A percentile compares a stretch with the other conserved stretches of the same genome.
Conservation (phyloP, 1,140 invertebrate species). For the Drosophila seguyi region DNA sequence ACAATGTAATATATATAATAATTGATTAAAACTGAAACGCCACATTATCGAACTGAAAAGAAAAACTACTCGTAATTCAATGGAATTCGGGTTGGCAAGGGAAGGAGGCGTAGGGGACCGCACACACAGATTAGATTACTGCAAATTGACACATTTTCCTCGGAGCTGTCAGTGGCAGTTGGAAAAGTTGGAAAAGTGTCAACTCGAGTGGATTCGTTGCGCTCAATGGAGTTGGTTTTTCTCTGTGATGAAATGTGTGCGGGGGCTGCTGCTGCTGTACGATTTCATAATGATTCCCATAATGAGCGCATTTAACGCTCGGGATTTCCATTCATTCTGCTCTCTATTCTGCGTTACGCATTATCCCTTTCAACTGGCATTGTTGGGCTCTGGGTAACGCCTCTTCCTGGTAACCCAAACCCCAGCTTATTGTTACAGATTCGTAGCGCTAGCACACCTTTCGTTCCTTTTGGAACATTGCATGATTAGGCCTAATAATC, state of each 20-base stretch:
- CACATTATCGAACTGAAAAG: slow-evolving; percentile 50
- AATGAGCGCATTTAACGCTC: slow-evolving; percentile 42
- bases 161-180: slow-evolving; percentile 47
- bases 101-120: slow-evolving; percentile 28
- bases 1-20: slow-evolving; percentile 68
- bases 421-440: slow-evolving; percentile 71
- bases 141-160: slow-evolving; percentile 79
- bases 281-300: slow-evolving; percentile 28
- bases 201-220: slow-evolving; percentile 59
- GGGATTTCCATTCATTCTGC: slow-evolving; percentile 31
- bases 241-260: slow-evolving; percentile 20
- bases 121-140: slow-evolving; percentile 81
- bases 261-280: slow-evolving; percentile 9
- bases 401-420: slow-evolving; percentile 78
- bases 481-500: slow-evolving; percentile 75
- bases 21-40: slow-evolving; percentile 69
- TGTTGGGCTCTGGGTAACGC: slow-evolving; percentile 72
- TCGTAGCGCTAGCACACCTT: slow-evolving; percentile 50
- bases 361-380: slow-evolving; percentile 66
- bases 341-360: slow-evolving; percentile 67
- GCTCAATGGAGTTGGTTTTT: slow-evolving; percentile 55
- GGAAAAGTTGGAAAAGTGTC: slow-evolving; percentile 42
- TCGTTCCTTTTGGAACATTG: slow-evolving; percentile 42
- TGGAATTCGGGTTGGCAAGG: slow-evolving; percentile 52
- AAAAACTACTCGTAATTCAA: slow-evolving; percentile 55